Conservation (phyloP, 2,797 vertebrate species). For the Parauchenoglanis ngamensis region DNA sequence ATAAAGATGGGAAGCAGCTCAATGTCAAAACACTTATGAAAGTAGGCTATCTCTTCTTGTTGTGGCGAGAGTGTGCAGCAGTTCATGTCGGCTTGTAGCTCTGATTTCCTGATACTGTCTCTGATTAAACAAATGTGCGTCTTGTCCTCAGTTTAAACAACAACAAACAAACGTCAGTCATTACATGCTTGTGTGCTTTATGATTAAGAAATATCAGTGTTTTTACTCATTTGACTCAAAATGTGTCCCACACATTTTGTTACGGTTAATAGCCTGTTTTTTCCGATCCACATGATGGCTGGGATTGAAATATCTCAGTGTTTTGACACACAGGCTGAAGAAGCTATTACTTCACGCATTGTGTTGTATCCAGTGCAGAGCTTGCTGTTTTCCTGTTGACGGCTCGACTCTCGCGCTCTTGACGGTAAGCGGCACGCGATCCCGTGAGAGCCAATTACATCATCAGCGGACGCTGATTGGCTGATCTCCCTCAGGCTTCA, state of each 20-base stretch:
- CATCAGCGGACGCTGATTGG: slow-evolving; percentile 62
- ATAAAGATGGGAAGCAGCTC: slow-evolving; percentile 23
- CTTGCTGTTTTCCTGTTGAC: slow-evolving; percentile 72
- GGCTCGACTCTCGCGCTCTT: slow-evolving; percentile 64
- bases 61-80: slow-evolving; percentile 21
- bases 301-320: not conserved
- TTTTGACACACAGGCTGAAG: not conserved
- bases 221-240: not conserved
- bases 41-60: slow-evolving; percentile 11
- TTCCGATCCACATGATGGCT: not conserved
- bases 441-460: slow-evolving; percentile 74
- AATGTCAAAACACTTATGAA: slow-evolving; percentile 15
- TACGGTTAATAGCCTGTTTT: not conserved
- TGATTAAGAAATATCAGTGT: slow-evolving; percentile 45
- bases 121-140: slow-evolving; percentile 20
- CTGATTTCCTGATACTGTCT: not conserved
- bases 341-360: not conserved
- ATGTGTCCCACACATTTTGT: not conserved
- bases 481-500: slow-evolving; percentile 49
- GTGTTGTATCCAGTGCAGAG: slow-evolving; percentile 51
- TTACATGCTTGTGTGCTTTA: slow-evolving; percentile 26
- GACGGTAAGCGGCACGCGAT: slow-evolving; percentile 72
- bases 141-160: slow-evolving; percentile 29
- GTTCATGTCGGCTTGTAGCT: not conserved
- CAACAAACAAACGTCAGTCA: slow-evolving; percentile 30